A percentile compares a stretch with the other conserved stretches of the same genome.
Conservation (phyloP, 2,888 invertebrate genomes). For the Cryptocheilus praepositus region DNA sequence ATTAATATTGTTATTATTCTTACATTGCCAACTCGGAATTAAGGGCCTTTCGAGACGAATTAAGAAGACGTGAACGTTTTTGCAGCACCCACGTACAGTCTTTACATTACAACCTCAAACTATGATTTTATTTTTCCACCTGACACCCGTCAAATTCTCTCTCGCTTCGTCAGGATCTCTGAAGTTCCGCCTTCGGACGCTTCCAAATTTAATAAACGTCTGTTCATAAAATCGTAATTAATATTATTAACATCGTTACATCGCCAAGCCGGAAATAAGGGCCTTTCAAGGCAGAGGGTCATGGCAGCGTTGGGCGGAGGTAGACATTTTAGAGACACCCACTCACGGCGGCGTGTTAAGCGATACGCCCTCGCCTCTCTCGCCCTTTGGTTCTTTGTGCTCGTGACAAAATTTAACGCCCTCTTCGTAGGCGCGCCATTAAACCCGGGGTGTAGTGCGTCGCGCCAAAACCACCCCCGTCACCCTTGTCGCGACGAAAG, state of each 20-base stretch:
- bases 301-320: slow-evolving; percentile 13
- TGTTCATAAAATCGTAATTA: slow-evolving; percentile 46
- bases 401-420: slow-evolving; percentile 54
- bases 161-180: no score
- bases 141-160: no score
- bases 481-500: slow-evolving; percentile 46
- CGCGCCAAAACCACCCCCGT: slow-evolving; percentile 33
- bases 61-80: no score
- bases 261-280: slow-evolving; percentile 36
- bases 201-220: slow-evolving; percentile 32
- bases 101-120: no score
- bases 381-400: slow-evolving; percentile 50
- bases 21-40: no score
- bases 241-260: slow-evolving; percentile 51
- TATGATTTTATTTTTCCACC: no score
- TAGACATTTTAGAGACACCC: slow-evolving; percentile 37
- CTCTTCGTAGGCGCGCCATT: slow-evolving; percentile 56
- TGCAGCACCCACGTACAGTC: no score
- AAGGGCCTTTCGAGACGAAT: no score
- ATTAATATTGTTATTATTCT: no score
- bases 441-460: slow-evolving; percentile 31
- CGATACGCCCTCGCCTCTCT: slow-evolving; percentile 43
- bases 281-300: slow-evolving; percentile 31
- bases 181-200: background rate
- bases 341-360: slow-evolving; percentile 41